A percentile compares a stretch with the other conserved stretches of the same genome.
Evolutionary conservation across 2,797 vertebrate species (phyloP).

Genomic region (Acrocephalus scirpaceus): DNA sequence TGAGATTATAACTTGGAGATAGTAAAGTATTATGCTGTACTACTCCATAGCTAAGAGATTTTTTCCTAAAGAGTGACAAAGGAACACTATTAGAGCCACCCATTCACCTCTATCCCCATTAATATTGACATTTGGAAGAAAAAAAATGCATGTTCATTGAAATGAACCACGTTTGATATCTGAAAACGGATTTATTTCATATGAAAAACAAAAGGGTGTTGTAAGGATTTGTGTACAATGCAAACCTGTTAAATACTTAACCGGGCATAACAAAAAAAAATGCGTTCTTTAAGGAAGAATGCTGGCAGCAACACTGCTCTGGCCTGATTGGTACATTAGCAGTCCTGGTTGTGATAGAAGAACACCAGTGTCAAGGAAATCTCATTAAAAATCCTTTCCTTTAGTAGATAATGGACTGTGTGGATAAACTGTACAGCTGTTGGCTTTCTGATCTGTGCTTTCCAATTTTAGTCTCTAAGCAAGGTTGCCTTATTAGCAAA

Average conservation of each 20-base stretch:
- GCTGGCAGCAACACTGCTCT: neutral
- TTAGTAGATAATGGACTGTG: conserved; percentile 18
- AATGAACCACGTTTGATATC: neutral
- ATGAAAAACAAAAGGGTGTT: neutral
- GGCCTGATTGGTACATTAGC: neutral
- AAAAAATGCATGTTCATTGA: neutral
- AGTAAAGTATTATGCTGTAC: neutral
- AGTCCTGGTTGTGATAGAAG: neutral
- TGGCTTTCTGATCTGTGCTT: conserved; percentile 16
- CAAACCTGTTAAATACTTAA: conserved; percentile 37
- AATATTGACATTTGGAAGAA: conserved; percentile 14
- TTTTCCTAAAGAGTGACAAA: neutral
- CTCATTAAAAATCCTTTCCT: conserved; percentile 48
- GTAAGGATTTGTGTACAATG: neutral
- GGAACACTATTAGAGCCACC: neutral
- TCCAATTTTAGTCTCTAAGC: neutral
- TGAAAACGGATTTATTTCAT: conserved; percentile 24
- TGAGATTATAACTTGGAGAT: conserved; percentile 33
- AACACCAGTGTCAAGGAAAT: conserved; percentile 21
- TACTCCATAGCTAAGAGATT: neutral
- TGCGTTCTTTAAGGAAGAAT: neutral
- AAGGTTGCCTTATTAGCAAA: conserved; percentile 7
- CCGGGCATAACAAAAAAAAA: neutral
- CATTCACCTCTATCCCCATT: neutral
- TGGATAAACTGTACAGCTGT: neutral